Base-by-base conservation (phyloP, 2,113 vertebrate species). In the Caretta caretta region DNA sequence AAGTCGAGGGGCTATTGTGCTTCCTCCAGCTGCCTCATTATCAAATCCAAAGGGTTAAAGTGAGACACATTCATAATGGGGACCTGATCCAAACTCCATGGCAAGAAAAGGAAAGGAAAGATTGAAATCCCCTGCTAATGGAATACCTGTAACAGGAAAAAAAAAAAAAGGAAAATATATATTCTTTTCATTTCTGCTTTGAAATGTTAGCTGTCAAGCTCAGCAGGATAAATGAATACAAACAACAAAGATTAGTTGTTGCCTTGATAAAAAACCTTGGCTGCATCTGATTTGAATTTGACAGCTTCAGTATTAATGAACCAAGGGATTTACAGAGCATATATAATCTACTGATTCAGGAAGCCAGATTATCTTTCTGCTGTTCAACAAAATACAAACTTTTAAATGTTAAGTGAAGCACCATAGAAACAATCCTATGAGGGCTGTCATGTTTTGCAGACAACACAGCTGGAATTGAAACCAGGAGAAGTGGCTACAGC, bases 381-480 rank as follows among this genome's bases (percentile, higher is more conserved):
- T 88, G 31, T 4, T 97, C 65, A 95, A 48, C 14, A 27, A 57
- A 53, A 96, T 87, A 80, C 2, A 80, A 89, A 65, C 11, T 87
- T 87, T 65, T 50, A 84, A 27, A 6, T 1, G 20, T 75, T 59
- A 95, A 87, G 35, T n/a, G 11, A 96, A 93, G 31, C 50, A 85
- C 29, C 12, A 8, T 4, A 92, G 10, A 91, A 94, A 96, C 95
- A 84, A 50, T 87, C 54, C 90, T 83, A 79, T 92, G 48, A 86
- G 80, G 81, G 81, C 24, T 93, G 83, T 97, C 72, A 2, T 98
- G 56, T 98, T 98, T 98, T 98, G 79, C 91, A 99, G 99, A 99
- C 97, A 99, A 99, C 98, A 99, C 99, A 80, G 99, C 99, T 84
- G 99, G 99, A 25, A 99, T 99, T 78, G 98, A 99, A 97, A 98